These are phyloP conservation scores for Thaumatotibia leucotreta DNA, from an alignment of 1,140 invertebrate genomes.

Conservation along the genomic window DNA sequence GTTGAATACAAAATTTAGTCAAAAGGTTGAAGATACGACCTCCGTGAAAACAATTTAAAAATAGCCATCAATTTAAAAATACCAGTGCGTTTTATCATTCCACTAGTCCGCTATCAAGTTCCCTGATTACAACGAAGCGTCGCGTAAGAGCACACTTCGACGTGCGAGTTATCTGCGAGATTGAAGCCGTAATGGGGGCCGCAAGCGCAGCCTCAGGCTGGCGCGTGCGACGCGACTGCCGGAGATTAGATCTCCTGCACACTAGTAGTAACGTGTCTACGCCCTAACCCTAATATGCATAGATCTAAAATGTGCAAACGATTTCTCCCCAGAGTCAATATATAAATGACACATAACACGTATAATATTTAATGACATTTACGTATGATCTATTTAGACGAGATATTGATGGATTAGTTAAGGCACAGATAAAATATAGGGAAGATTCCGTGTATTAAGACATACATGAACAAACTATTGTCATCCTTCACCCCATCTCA, in stretches of 20 bases:
- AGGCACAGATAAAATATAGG: too few species aligned
- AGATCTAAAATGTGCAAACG: too few species aligned
- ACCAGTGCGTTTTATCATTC: background rate
- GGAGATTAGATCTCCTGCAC: background rate
- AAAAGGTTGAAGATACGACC: background rate
- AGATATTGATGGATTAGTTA: too few species aligned
- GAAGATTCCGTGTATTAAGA: too few species aligned
- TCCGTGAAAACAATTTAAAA: background rate
- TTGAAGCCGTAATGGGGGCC: conserved; percentile 4
- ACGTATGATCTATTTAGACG: too few species aligned
- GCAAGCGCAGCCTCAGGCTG: background rate
- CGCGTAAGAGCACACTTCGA: conserved; percentile 10
- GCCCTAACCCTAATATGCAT: background rate
- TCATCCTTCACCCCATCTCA: too few species aligned
- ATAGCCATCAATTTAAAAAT: background rate
- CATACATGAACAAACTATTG: too few species aligned
- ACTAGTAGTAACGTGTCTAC: background rate
- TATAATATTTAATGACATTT: too few species aligned
- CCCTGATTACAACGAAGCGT: conserved; percentile 3
- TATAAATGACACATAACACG: too few species aligned
- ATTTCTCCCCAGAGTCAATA: too few species aligned
- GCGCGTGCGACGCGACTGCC: conserved; percentile 1
- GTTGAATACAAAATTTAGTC: background rate
- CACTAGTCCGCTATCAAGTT: background rate
- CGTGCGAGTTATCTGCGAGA: background rate